Base-by-base conservation (phyloP, 2,797 vertebrate genomes). In the Ctenochaetus hawaiiensis region DNA sequence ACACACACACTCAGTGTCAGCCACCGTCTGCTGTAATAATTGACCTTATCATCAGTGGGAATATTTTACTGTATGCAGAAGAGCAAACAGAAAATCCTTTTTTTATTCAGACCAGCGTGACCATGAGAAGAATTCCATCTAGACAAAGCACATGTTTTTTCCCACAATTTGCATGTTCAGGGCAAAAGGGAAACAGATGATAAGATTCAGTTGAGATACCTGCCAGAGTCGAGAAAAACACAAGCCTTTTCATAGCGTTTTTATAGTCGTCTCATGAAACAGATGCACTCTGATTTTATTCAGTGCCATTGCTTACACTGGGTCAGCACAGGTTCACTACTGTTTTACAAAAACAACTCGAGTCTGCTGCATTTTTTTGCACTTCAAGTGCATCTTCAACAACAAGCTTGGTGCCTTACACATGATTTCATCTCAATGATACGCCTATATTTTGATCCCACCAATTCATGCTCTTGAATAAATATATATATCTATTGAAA, bases 301-400 rank as follows among this genome's bases (percentile, higher is more conserved):
- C 63, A 63, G 60, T 60, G 4, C 72, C 37, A 56, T 63, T 77
- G 67, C 67, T 64, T 57, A 76, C 74, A 73, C 41, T 37, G 43
- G 67, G 57, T 72, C 76, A 77, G 12, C n/a, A 43, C 39, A 12
- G 22, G 67, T 70, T 67, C 70, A 58, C 14, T 44, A 64, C 49
- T 62, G 48, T 58, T 78, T 80, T 34, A 58, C 13, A 4, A 80
- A 78, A 84, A 78, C 64, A 78, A 64, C 41, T 78, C 18, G 51
- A 57, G 73, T 67, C 20, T 17, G 17, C 66, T 69, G 39, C 49
- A 48, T 59, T 30, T 59, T 68, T 76, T 56, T 69, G 47, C 18
- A 49, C 5, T 51, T 78, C 53, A 74, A 76, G 34, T 58, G 14
- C 0, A 57, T 58, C 14, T 67, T 18, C 23, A 41, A 44, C 11